Evolutionary conservation across 2,113 vertebrate genomes (phyloP), one percentile per base, ranked within the genome.

Genomic region (Micromys minutus): DNA sequence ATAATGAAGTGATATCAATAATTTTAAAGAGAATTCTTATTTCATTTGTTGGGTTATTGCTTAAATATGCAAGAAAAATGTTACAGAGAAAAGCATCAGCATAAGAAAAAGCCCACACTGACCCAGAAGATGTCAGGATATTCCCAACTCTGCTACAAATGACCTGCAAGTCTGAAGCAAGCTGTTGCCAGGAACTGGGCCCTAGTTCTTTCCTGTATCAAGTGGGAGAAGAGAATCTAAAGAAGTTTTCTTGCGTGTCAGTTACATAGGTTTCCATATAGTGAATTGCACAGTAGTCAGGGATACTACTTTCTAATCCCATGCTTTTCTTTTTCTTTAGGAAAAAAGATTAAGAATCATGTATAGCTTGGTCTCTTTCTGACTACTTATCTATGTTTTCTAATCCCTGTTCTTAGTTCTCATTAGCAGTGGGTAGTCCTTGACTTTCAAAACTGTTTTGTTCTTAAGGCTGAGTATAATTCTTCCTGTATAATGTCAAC

Each of bases 351-450:
- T n/a, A 67, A 74, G 55, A 72, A 36, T 71, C 24, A 1, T 52
- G 1, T 45, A 61, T 4, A 72, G 9, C 31, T 76, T 59, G 16
- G 85, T 76, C n/a, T 88, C 39, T 45, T 91, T 26, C 24, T 89
- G 21, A 84, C 21, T 31, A 4, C 10, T 89, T 95, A 52, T 88
- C 26, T 96, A 86, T 67, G 77, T 95, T 93, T 92, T 96, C n/a
- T 83, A 67, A 83, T 26, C 34, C 75, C 55, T n/a, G 80, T 81
- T 88, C 52, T 91, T 67, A 90, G 74, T 76, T 76, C 21, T n/a
- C 31, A 91, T 24, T 80, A 85, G 39, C 72, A 39, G n/a, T 59
- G 59, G 87, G 52, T 13, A 88, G 65, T 65, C 61, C 24, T 75
- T 91, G 59, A 84, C 8, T 80, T 94, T 90, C 15, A 80, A 71